Evolutionary conservation across 37 sponge, comb jelly and placozoan species (phyloP), one percentile per base, ranked within the genome.

Genomic region (Diacarnus erythraeanus): DNA sequence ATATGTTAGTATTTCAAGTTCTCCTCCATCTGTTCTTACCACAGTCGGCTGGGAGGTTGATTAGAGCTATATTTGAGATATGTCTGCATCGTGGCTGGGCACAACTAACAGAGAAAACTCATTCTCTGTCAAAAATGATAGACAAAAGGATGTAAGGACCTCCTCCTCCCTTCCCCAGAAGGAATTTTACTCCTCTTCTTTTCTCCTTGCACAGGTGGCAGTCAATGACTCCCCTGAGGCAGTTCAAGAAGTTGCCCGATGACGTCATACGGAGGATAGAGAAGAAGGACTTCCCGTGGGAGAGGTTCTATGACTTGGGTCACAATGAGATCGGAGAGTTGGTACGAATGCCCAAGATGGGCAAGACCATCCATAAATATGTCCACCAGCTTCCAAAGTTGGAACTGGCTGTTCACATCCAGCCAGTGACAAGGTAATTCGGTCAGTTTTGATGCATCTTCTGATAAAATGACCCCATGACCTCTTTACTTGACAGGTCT

Each of bases 231-330:
- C 99, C 99, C 5, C 91, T 98, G 34, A 81, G 97, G 29, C 99
- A 98, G 90, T 98, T 98, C 76, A 91, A 88, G 93, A 96, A 93
- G 75, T 87, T 98, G 20, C 92, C 99, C 20, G 92, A 91, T 42
- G 99, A 98, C 79, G 96, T 98, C 4, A 78, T 96, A 36, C 82
- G 88, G 54, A 91, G 94, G 82, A 91, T 98, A 56, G 99, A 98
- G 88, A 96, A 96, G 86, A 96, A 96, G 59, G 97, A 96, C 68
- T 98, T 98, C 69, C 87, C 97, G 0, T 98, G 97, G 97, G 95
- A 96, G 59, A 75, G 97, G 36, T 84, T 92, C 72, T 96, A 94
- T 74, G 99, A 98, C 71, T 83, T 98, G 23, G 74, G 87, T 40
- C 92, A 89, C 79, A 92, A 63, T 59, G 99, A 98, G 84, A 91